A percentile compares a stretch with the other conserved stretches of the same genome.
These are phyloP conservation scores for Pseudois nayaur DNA, from an alignment of 2,113 vertebrate species.

Conservation along the genomic window DNA sequence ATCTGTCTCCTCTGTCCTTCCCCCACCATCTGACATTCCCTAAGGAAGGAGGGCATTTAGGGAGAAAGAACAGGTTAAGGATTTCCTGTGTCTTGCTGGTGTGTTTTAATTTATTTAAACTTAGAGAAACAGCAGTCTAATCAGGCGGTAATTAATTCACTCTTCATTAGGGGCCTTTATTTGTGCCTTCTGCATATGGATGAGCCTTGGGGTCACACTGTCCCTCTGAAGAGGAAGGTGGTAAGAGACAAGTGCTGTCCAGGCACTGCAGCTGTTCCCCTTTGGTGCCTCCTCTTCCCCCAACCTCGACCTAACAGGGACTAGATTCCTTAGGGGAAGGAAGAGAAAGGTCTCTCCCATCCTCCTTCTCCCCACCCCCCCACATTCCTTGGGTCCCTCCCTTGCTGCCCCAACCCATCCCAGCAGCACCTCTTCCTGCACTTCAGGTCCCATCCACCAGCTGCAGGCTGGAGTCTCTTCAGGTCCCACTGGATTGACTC, in stretches of 20 bases:
- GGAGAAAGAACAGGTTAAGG: conserved; percentile 23
- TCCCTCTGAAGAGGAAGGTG: conserved; percentile 52
- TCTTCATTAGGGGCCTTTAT: conserved; percentile 60
- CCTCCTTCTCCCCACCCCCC: not conserved
- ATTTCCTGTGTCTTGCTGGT: conserved; percentile 40
- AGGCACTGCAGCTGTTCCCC: not conserved
- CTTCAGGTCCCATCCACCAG: not conserved
- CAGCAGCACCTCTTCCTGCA: not conserved
- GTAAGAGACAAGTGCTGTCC: not conserved
- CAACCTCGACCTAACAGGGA: not conserved
- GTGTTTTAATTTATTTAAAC: conserved; percentile 72
- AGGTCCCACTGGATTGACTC: not conserved
- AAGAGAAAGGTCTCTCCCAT: not conserved
- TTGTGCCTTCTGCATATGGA: conserved; percentile 67
- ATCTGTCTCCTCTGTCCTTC: not conserved
- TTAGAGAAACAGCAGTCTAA: conserved; percentile 46
- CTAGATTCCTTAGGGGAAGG: not conserved
- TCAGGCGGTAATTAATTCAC: conserved; percentile 65
- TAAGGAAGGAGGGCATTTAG: not conserved
- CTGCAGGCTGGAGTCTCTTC: not conserved
- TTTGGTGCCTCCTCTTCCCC: not conserved
- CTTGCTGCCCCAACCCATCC: not conserved
- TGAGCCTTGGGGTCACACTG: conserved; percentile 60
- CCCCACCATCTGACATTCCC: not conserved
- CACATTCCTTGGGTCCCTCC: not conserved